Evolutionary conservation across 2,888 invertebrate genomes (phyloP).

Genomic region (Drosophila kanekoi): DNA sequence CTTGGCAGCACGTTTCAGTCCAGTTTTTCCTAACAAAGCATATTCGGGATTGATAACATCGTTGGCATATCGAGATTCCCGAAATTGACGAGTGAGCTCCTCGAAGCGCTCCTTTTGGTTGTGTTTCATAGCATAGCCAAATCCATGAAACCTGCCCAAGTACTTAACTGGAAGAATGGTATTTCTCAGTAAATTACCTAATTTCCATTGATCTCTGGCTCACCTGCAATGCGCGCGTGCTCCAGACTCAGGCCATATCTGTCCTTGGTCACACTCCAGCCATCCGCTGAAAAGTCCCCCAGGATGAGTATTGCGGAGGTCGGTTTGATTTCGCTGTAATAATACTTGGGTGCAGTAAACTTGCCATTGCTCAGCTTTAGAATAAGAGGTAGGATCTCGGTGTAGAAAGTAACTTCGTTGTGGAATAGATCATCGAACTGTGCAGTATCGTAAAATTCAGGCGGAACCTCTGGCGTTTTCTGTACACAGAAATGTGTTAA

Average conservation of each 20-base stretch:
- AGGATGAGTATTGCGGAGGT: conserved; percentile 75
- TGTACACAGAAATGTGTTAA: conserved; percentile 26
- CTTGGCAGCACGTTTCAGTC: conserved; percentile 50
- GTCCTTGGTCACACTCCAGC: conserved; percentile 76
- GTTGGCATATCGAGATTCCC: conserved; percentile 75
- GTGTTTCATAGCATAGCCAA: conserved; percentile 80
- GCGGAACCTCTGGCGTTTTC: conserved; percentile 81
- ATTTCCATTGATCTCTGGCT: background rate
- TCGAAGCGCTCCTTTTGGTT: conserved; percentile 66
- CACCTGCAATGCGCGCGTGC: conserved; percentile 80
- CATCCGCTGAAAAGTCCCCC: conserved; percentile 76
- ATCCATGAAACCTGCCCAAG: conserved; percentile 83
- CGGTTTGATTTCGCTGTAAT: conserved; percentile 71
- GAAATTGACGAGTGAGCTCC: conserved; percentile 57
- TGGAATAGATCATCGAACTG: conserved; percentile 76
- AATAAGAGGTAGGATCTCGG: conserved; percentile 77
- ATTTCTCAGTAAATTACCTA: no score
- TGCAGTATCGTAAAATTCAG: conserved; percentile 65
- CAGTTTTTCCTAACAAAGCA: conserved; percentile 22
- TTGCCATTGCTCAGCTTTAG: conserved; percentile 50
- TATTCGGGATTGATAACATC: conserved; percentile 57
- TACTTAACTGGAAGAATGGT: conserved; percentile 58
- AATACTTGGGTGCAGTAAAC: conserved; percentile 76
- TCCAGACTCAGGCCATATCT: conserved; percentile 79
- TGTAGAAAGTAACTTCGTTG: conserved; percentile 83